Evolutionary conservation across 2,888 invertebrate genomes (phyloP), one percentile per base, ranked within the genome.

Genomic region (Emmelina monodactyla): DNA sequence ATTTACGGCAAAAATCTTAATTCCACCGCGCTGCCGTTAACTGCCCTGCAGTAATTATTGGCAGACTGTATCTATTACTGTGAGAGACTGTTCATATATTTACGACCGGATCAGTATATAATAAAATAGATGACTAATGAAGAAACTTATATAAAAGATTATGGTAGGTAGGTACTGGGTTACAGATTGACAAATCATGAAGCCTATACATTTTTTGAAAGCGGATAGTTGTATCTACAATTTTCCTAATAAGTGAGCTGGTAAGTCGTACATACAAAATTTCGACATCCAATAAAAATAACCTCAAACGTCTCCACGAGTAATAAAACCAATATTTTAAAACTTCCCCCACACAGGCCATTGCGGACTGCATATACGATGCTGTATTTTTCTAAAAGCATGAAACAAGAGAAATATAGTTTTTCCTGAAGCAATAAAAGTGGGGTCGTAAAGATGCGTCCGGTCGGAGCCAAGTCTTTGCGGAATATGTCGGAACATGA

Each of bases 1-100:
- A 67, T 78, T 79, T 78, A 79, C 71, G 65, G 76, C 72, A 73
- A 78, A 79, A 78, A 76, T 78, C 78, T 78, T 79, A 78, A 78
- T 78, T 72, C 69, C 61, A 46, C 53, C 53, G 53, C 56, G 53
- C 71, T 75, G 78, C 58, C 68, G 69, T 73, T 78, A 78, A 78
- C 73, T 73, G 78, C 70, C 70, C 68, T 61, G 51, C 62, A 57
- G 72, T 78, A 79, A 78, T 79, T 78, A 79, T 73, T 61, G 62
- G 55, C 62, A 58, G 58, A 58, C 67, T 62, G 76, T 69, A 69
- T 76, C 68, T 71, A 73, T 73, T 76, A 71, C 59, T 45, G 47
- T 43, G 49, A 68, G 59, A 58, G 55, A 25, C 25, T n/a, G n/a
- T n/a, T n/a, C n/a, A 9, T 25, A 25, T 25, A 11, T 25, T 25